These are phyloP conservation scores for Archilochus colubris DNA, from an alignment of 2,113 vertebrate species.

Conservation along the genomic window DNA sequence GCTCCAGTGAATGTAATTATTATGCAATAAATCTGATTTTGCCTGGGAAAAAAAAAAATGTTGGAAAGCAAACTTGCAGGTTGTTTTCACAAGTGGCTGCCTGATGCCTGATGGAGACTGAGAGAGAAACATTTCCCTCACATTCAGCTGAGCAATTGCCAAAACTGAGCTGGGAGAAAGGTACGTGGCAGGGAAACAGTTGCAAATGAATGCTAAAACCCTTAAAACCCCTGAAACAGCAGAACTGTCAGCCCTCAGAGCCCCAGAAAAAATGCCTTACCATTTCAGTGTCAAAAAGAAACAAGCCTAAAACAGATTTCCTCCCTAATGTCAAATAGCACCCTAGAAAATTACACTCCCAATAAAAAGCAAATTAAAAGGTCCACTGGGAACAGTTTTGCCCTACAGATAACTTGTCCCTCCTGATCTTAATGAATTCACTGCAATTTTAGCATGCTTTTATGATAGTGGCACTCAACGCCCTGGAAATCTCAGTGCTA, in stretches of 20 bases:
- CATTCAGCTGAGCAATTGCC: background rate
- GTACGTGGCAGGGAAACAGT: background rate
- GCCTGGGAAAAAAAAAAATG: background rate
- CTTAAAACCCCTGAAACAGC: background rate
- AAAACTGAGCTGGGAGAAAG: background rate
- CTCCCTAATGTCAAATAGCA: background rate
- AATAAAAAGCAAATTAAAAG: conserved; percentile 1
- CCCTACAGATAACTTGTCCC: conserved; percentile 14
- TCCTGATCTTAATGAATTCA: background rate
- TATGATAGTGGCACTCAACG: background rate
- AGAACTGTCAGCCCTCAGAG: background rate
- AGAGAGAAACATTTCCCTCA: background rate
- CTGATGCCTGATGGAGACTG: background rate
- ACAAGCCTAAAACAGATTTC: background rate
- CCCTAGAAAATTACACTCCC: background rate
- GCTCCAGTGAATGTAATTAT: background rate
- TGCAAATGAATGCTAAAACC: background rate
- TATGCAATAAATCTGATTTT: conserved; percentile 16
- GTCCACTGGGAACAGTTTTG: background rate
- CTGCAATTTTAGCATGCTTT: background rate
- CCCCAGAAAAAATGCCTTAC: background rate
- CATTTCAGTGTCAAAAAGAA: background rate
- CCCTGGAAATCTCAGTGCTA: background rate
- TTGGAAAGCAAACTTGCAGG: background rate
- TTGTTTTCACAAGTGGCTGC: background rate